Evolutionary conservation across 1,140 invertebrate genomes (phyloP).

Genomic region (Apolygus lucorum): DNA sequence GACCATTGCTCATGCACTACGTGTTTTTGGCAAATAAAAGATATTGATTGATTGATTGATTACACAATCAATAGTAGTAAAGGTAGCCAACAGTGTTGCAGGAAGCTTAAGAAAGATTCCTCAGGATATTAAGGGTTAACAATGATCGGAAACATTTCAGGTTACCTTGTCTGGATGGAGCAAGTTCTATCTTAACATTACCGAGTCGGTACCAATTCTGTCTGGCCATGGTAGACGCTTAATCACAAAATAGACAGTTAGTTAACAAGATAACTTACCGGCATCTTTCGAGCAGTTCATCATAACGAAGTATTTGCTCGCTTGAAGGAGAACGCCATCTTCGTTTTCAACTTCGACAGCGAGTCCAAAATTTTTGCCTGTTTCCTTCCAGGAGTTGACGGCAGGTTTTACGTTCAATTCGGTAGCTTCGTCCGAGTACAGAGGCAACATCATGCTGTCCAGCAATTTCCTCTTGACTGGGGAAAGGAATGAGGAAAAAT

Average conservation of each 20-base stretch:
- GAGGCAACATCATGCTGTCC: conserved; percentile 46
- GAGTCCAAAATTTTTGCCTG: conserved; percentile 47
- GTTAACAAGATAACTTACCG: conserved; percentile 28
- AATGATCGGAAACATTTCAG: no score
- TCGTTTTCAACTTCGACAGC: conserved; percentile 53
- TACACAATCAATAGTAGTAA: no score
- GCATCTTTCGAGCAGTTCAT: conserved; percentile 36
- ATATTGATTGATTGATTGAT: no score
- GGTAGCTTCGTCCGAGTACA: conserved; percentile 38
- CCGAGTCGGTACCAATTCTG: no score
- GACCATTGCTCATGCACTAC: no score
- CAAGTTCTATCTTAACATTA: no score
- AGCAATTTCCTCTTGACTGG: conserved; percentile 47
- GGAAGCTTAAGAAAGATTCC: no score
- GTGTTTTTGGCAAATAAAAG: no score
- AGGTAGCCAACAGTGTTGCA: no score
- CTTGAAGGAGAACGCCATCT: conserved; percentile 46
- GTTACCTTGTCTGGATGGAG: no score
- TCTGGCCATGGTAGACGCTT: no score
- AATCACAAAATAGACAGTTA: not conserved
- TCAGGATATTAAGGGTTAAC: no score
- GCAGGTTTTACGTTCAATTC: conserved; percentile 40
- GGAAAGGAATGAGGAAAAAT: conserved; percentile 12
- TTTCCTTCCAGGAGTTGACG: conserved; percentile 36
- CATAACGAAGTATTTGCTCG: conserved; percentile 44